Conservation (phyloP, 2,888 invertebrate genomes). For the Tenthredo amoena region DNA sequence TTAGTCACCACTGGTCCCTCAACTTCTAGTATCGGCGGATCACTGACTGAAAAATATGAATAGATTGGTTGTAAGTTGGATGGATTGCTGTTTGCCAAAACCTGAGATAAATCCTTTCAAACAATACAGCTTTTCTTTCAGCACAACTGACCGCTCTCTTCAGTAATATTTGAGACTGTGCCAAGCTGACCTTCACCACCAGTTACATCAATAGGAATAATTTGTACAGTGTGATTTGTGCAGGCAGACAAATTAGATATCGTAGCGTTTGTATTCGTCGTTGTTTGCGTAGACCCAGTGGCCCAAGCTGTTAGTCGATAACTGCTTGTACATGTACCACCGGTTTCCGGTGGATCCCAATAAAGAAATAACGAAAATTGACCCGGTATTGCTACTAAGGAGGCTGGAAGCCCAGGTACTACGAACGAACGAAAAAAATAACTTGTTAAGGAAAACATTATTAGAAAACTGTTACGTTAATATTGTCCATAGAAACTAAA, state of each 20-base stretch:
- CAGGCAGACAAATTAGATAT: conserved; percentile 66
- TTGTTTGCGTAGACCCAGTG: conserved; percentile 15
- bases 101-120: neutral
- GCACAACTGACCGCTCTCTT: conserved; percentile 25
- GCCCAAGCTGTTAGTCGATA: conserved; percentile 64
- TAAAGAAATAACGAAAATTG: conserved; percentile 58
- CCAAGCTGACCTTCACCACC: conserved; percentile 55
- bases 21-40: conserved; percentile 56
- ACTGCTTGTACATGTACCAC: conserved; percentile 63
- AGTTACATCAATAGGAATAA: conserved; percentile 63
- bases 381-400: conserved; percentile 56
- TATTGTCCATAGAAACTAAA: neutral
- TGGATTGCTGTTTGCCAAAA: neutral
- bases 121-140: neutral
- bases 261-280: conserved; percentile 56
- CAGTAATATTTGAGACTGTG: neutral
- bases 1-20: conserved; percentile 38
- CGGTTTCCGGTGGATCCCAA: conserved; percentile 66
- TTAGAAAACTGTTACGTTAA: neutral
- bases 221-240: conserved; percentile 60
- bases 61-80: conserved; percentile 12
- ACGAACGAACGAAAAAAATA: conserved; percentile 17
- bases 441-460: neutral
- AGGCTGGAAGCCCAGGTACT: conserved; percentile 64
- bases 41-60: conserved; percentile 59